Base-by-base conservation (phyloP, 1,140 invertebrate genomes). In the Octopus sinensis region DNA sequence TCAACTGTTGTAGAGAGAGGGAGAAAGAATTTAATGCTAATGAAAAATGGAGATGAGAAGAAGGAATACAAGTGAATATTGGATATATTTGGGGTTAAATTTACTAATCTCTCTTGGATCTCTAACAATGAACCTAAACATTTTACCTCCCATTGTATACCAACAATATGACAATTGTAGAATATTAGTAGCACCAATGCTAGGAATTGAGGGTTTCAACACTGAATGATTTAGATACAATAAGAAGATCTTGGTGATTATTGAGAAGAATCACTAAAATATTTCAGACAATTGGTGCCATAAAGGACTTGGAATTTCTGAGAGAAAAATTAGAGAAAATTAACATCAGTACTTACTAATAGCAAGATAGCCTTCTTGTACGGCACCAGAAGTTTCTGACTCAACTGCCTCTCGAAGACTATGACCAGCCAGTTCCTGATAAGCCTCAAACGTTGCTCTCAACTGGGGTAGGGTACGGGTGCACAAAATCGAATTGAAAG, bases 401-500 rank as follows among this genome's bases (percentile, higher is more conserved):
- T 87, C 83, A 53, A 91, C 88, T 62, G 86, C 83, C 7, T 89
- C 87, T 52, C 86, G 85, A 30, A 90, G 84, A 53, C 81, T 81
- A 92, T 89, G 85, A 10, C 84, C 83, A 43, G 84, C 80, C 76
- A 89, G 54, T 3, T 85, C 82, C 75, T 86, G 73, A 90, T 95
- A 95, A 87, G 93, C 92, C 78, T 94, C 92, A 87, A 95, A 94
- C 52, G 94, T 92, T n/a, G 92, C 86, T 43, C 90, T 90, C 83
- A 95, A 89, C 85, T 95, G 94, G 4, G 91, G 91, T 84, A 93
- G 93, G 85, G 93, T 94, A 84, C 93, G 92, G 85, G 93, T 92
- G 5, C 93, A 93, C 81, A 95, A 89, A 80, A 95, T 93, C 81
- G 92, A 92, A 83, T 94, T 94, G 86, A 95, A 94, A 6, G 93